Percentiles rank a stretch among this genome's conserved stretches.
phyloP scores from a whole-genome alignment of 2,797 vertebrate genomes.

The Poeciliopsis gracilis region DNA sequence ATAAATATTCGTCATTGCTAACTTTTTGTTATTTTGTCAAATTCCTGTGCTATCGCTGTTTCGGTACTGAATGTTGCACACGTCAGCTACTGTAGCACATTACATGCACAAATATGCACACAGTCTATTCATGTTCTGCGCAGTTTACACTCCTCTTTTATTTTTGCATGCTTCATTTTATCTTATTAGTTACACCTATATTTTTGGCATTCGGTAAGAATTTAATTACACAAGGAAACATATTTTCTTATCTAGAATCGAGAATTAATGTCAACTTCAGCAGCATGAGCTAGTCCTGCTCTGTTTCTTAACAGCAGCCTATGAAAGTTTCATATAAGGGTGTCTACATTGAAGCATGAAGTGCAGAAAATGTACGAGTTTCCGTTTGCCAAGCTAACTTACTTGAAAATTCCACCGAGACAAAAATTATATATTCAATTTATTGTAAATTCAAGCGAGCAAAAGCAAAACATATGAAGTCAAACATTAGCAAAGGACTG shows the following conservation, averaged over 20 bases:
- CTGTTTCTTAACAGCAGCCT: neutral
- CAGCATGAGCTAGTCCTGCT: no score
- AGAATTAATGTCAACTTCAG: no score
- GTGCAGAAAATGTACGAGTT: neutral
- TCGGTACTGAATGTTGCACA: no score
- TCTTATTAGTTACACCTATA: no score
- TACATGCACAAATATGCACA: no score
- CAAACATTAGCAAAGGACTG: neutral
- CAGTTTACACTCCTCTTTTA: no score
- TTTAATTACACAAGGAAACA: no score
- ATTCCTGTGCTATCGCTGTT: neutral
- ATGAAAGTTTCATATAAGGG: neutral
- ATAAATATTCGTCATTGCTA: neutral
- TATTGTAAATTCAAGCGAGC: neutral
- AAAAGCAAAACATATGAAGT: neutral
- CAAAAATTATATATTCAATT: neutral
- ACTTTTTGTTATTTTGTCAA: neutral
- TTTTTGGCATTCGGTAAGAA: no score
- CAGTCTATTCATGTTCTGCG: no score
- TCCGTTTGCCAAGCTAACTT: neutral
- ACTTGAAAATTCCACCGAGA: neutral
- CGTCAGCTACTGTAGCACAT: no score
- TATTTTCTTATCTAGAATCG: no score
- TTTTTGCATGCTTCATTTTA: no score
- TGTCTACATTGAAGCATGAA: neutral